Evolutionary conservation across 2,797 vertebrate species (phyloP), one percentile per base, ranked within the genome.

Genomic region (Lacerta viridis): DNA sequence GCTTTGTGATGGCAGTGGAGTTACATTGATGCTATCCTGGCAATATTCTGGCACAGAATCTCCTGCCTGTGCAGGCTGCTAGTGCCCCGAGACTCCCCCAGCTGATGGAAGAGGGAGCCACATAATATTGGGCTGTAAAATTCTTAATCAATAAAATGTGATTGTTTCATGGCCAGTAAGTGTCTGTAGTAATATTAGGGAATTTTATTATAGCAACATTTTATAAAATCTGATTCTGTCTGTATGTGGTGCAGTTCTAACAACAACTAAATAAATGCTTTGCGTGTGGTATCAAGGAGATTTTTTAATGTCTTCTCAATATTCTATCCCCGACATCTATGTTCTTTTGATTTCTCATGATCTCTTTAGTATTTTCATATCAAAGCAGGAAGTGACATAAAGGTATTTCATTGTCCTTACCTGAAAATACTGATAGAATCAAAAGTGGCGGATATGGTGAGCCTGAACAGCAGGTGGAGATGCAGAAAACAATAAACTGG

Each of bases 401-500:
- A 80, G 5, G 27, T 83, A 78, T 76, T 80, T 2, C 8, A 92
- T 83, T 93, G 90, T 93, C 91, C 96, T 93, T 93, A 46, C 80
- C 89, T 36, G 84, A 83, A 39, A 90, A 85, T 71, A 20, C 90
- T 85, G 93, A 43, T 68, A 83, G 87, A 91, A 95, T 94, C 90
- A 84, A 90, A 76, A 13, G 15, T 33, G 10, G 90, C 92, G 89
- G 93, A 88, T 81, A 88, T 15, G 25, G 10, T 0, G 3, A 94
- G 91, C 90, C n/a, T 43, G 84, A 89, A 87, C 6, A 83, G 77
- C 88, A 89, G 84, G 85, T 33, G 78, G 86, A 94, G 91, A 95
- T 93, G 90, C 20, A 25, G 90, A 81, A 95, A 93, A 89, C 80
- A 95, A 93, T 89, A 94, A 95, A 94, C 88, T 95, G 92, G 91